Evolutionary conservation across 2,888 invertebrate genomes (phyloP), one percentile per base, ranked within the genome.

Genomic region (Tineola bisselliella): DNA sequence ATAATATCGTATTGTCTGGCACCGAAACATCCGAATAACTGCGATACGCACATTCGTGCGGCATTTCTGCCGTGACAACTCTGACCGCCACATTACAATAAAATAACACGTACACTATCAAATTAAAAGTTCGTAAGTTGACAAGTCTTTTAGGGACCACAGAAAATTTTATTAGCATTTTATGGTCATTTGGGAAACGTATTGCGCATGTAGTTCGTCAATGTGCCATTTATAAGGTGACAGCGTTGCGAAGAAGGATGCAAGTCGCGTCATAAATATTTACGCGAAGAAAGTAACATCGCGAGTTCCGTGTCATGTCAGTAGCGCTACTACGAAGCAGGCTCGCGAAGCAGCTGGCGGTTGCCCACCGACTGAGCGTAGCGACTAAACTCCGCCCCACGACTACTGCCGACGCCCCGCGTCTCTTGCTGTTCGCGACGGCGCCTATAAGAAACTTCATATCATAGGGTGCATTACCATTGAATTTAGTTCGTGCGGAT

Each of bases 31-130:
- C 68, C 80, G 82, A 87, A 73, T 88, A 81, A 79, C 89, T 88
- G 72, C 89, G 89, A 89, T 92, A 92, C 71, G 91, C 90, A 83
- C 93, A 93, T 71, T 92, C 92, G 76, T 89, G 89, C 68, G 92
- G 92, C 81, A 79, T 83, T 73, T 86, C 86, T 66, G 79, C 81
- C 78, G 84, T 81, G 66, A 67, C 70, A 71, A 70, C 74, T 72
- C 71, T 76, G 67, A 81, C 77, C 71, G 79, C 69, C 68, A 73
- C 86, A 86, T 86, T 77, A 70, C 77, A 80, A 71, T 76, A 83
- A 69, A 86, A 84, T 74, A 87, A 77, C 84, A 86, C 87, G 76
- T 77, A 86, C 84, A 87, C 84, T 77, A 84, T 72, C 63, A 86
- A 77, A 74, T 79, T 79, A 70, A 87, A 84, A 84, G 83, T 88